These are phyloP conservation scores for Spialia ferax DNA, from an alignment of 2,888 invertebrate species.

Conservation along the genomic window DNA sequence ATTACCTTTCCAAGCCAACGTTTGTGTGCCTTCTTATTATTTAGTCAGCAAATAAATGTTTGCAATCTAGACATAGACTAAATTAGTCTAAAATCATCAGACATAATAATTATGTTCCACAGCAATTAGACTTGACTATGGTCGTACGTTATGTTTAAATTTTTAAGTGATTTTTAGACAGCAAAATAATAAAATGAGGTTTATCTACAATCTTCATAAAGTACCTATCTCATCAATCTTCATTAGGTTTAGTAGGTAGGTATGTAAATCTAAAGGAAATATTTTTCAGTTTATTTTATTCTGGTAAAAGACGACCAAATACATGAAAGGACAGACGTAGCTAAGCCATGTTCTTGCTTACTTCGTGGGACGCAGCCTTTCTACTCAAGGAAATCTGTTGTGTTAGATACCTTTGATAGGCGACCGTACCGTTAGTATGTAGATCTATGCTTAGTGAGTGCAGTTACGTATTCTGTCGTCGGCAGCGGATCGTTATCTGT, in stretches of 20 bases:
- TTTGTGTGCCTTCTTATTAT: conserved; percentile 30
- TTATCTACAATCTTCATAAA: neutral
- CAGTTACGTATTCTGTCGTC: conserved; percentile 85
- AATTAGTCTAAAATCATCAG: conserved; percentile 4
- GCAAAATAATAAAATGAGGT: neutral
- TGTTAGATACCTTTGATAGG: conserved; percentile 75
- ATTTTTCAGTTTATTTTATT: conserved; percentile 4
- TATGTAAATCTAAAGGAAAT: neutral
- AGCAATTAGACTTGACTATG: no score
- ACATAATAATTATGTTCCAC: no score
- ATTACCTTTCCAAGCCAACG: conserved; percentile 55
- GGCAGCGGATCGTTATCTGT: conserved; percentile 86
- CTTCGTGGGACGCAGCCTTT: conserved; percentile 58
- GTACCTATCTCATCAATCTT: no score
- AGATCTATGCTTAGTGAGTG: conserved; percentile 77
- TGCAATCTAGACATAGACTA: conserved; percentile 1
- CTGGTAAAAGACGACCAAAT: neutral
- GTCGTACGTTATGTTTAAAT: no score
- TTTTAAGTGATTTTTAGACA: neutral
- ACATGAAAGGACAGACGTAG: conserved; percentile 8
- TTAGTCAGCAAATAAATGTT: conserved; percentile 22
- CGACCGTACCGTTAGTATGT: conserved; percentile 65
- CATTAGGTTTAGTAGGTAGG: neutral
- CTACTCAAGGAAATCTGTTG: conserved; percentile 64
- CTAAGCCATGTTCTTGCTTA: conserved; percentile 17